Evolutionary conservation across 2,113 vertebrate species (phyloP), one percentile per base, ranked within the genome.

Genomic region (Caracal caracal): DNA sequence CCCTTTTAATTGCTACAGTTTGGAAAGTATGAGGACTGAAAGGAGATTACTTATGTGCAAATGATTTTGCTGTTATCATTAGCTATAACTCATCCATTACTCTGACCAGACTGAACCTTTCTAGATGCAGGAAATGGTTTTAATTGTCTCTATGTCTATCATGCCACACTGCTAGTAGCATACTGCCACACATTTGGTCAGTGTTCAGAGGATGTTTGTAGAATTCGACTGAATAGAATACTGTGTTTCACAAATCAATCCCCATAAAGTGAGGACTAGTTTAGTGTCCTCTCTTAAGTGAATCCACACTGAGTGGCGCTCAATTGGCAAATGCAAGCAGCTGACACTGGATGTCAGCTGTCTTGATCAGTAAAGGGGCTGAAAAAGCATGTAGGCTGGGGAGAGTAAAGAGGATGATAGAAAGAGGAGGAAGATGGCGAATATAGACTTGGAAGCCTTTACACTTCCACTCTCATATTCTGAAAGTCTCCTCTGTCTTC

Each of bases 161-260:
- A 75, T 12, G 56, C 4, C 49, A 53, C 24, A 63, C 9, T 12
- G 33, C 8, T 59, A 80, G 43, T 59, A 80, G 43, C 11, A 61
- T 35, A 49, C 4, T 5, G 35, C 9, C 35, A 66, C 33, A 30
- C 49, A 84, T 8, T 5, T 75, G 19, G 22, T 10, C 17, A 81
- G 26, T 68, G 12, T 47, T 40, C 59, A 59, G 37, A 85, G 16
- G 88, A 53, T 82, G 51, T 78, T 87, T 94, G 10, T 10, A 78
- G 61, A 83, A 68, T 61, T 97, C 43, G 78, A 26, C 10, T 73
- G 40, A 26, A 95, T 22, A 90, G 95, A 83, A 86, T 75, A 79
- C 2, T 56, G 5, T 53, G 68, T 79, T 95, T 84, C 56, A 80
- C 47, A 75, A 90, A 66, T 66, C 43, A 82, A 35, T 40, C 30